Evolutionary conservation across 64 coral and sea anemone species (phyloP).

Genomic region (Platygyra sinensis): DNA sequence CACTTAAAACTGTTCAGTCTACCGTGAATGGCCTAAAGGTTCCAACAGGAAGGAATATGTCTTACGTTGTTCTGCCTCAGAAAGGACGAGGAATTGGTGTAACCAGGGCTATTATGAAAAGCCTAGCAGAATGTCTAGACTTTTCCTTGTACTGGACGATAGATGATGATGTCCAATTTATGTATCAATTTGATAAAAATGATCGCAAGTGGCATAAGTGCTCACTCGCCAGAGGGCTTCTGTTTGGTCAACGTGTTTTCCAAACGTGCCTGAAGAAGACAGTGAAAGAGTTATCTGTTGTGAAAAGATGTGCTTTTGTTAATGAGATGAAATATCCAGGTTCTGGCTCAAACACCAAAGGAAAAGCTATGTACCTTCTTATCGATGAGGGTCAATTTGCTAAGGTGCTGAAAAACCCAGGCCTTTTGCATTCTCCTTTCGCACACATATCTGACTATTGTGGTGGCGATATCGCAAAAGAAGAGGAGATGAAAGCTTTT

Average conservation of each 20-base stretch:
- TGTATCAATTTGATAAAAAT: slow-evolving; percentile 52
- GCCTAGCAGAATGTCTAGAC: slow-evolving; percentile 27
- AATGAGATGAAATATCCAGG: background rate
- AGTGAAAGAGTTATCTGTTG: slow-evolving; percentile 11
- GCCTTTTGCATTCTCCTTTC: slow-evolving; percentile 40
- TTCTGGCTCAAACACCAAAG: background rate
- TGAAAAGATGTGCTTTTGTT: background rate
- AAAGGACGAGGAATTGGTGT: slow-evolving; percentile 57
- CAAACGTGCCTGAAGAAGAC: slow-evolving; percentile 31
- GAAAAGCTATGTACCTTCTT: background rate
- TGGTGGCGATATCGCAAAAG: slow-evolving; percentile 10
- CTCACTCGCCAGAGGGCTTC: slow-evolving; percentile 31
- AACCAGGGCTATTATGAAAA: slow-evolving; percentile 56
- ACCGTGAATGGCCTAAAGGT: background rate
- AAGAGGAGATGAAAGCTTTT: background rate
- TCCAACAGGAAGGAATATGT: slow-evolving; percentile 20
- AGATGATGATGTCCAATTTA: slow-evolving; percentile 56
- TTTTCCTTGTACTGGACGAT: slow-evolving; percentile 60
- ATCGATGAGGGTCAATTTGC: background rate
- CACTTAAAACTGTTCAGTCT: background rate
- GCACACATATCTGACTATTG: background rate
- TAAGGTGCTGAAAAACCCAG: slow-evolving; percentile 20
- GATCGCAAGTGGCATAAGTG: slow-evolving; percentile 46
- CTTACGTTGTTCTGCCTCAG: slow-evolving; percentile 52
- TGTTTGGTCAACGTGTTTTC: slow-evolving; percentile 57